Percentiles rank a stretch among this genome's conserved stretches.
Conservation (phyloP, 2,797 vertebrate genomes). For the Crocidura indochinensis region DNA sequence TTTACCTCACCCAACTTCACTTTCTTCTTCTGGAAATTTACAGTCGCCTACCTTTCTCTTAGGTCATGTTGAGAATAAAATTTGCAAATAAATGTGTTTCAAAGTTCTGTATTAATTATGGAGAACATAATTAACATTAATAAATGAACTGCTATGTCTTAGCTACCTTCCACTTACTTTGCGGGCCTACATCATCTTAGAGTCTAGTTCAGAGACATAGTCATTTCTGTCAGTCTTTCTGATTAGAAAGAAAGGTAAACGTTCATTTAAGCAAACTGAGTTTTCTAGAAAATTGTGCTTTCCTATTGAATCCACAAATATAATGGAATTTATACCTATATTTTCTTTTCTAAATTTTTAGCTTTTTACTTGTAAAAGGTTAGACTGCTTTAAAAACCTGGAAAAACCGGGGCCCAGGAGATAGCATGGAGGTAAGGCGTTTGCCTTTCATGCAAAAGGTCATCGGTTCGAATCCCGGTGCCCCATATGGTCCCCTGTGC, state of each 20-base stretch:
- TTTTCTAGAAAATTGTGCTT: constrained; percentile 6
- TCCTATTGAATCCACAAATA: constrained; percentile 24
- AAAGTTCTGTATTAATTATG: constrained; percentile 51
- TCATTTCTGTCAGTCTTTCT: constrained; percentile 43
- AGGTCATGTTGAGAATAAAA: not conserved
- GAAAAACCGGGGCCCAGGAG: too few species aligned
- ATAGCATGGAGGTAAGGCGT: too few species aligned
- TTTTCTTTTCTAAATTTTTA: constrained; percentile 2
- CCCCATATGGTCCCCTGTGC: too few species aligned
- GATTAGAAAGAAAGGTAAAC: not conserved
- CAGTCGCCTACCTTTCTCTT: not conserved
- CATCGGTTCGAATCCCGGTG: too few species aligned
- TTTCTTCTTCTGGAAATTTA: constrained; percentile 51
- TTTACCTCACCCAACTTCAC: constrained; percentile 13
- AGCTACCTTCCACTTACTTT: not conserved
- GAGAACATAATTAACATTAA: constrained; percentile 13
- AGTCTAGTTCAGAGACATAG: constrained; percentile 4
- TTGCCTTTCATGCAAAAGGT: too few species aligned
- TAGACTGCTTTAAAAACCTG: not conserved
- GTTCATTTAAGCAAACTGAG: not conserved
- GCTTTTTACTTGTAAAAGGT: constrained; percentile 8
- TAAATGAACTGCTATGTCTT: not conserved
- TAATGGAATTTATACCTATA: not conserved
- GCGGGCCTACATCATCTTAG: not conserved
- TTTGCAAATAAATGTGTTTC: not conserved